A percentile compares a stretch with the other conserved stretches of the same genome.
These are phyloP conservation scores for Psylliodes chrysocephalus DNA, from an alignment of 2,888 invertebrate species.

Conservation along the genomic window DNA sequence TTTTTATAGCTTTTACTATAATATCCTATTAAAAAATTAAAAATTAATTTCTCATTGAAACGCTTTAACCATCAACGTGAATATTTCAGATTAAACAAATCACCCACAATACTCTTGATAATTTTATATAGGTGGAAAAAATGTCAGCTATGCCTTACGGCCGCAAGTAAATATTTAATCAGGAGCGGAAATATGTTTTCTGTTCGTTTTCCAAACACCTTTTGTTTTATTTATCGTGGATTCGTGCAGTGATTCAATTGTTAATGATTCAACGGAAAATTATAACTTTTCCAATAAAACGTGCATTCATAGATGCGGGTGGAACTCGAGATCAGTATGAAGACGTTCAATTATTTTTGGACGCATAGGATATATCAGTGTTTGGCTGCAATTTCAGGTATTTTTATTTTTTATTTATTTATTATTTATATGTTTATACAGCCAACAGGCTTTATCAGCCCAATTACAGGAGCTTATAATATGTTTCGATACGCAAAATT, in stretches of 20 bases:
- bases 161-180: slow-evolving; percentile 8
- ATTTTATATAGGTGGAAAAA: too few relatives aligned
- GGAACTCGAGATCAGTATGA: too few relatives aligned
- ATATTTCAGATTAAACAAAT: not conserved
- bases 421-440: too few relatives aligned
- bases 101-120: not conserved
- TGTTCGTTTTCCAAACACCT: slow-evolving; percentile 5
- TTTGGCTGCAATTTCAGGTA: slow-evolving; percentile 52
- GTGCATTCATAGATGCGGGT: too few relatives aligned
- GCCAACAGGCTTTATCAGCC: too few relatives aligned
- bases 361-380: slow-evolving; percentile 47
- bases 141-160: not conserved
- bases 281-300: not conserved
- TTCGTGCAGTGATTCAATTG: not conserved
- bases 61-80: too few relatives aligned
- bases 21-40: too few relatives aligned
- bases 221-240: slow-evolving; percentile 11
- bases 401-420: not conserved
- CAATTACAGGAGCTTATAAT: too few relatives aligned
- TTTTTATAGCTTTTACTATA: too few relatives aligned
- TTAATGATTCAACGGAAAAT: slow-evolving; percentile 3
- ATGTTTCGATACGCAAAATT: too few relatives aligned
- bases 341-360: slow-evolving; percentile 11
- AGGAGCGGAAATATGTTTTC: slow-evolving; percentile 10
- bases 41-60: too few relatives aligned